Conservation (phyloP, 2,113 vertebrate species). For the Paramormyrops kingsleyae region DNA sequence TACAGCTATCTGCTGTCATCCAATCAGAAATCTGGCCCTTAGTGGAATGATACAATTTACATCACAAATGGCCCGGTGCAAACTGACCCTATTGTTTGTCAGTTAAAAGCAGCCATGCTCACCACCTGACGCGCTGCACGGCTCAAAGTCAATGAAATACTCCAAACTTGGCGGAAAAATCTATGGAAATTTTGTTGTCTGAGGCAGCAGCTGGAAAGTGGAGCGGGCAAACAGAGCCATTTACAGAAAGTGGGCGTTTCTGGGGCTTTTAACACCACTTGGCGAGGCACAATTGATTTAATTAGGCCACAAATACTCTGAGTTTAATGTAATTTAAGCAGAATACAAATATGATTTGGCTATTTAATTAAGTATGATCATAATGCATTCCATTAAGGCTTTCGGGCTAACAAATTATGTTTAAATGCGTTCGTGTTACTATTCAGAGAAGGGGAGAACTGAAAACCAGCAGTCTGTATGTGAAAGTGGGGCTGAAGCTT, state of each 20-base stretch:
- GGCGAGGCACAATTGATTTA: conserved; percentile 30
- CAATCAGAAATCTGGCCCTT: background rate
- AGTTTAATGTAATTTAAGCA: conserved; percentile 39
- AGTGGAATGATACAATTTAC: conserved; percentile 13
- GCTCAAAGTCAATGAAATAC: conserved; percentile 19
- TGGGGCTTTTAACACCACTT: conserved; percentile 22
- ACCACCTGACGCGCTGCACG: background rate
- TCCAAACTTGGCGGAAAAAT: conserved; percentile 1
- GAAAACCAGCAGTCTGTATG: background rate
- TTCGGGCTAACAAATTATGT: conserved; percentile 33
- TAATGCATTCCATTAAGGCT: conserved; percentile 36
- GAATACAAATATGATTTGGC: conserved; percentile 25
- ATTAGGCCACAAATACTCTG: conserved; percentile 35
- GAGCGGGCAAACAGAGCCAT: conserved; percentile 20
- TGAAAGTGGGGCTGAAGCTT: conserved; percentile 9
- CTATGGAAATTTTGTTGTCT: conserved; percentile 15
- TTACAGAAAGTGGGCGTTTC: conserved; percentile 19
- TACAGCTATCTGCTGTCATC: background rate
- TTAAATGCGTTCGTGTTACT: conserved; percentile 31
- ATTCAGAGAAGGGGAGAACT: conserved; percentile 22
- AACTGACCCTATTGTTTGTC: conserved; percentile 7
- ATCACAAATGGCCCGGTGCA: background rate
- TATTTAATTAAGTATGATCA: conserved; percentile 40
- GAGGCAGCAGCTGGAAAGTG: background rate
- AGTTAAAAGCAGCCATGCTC: conserved; percentile 12